Conservation (phyloP, 2,888 invertebrate genomes). For the Euzetes globulus region DNA sequence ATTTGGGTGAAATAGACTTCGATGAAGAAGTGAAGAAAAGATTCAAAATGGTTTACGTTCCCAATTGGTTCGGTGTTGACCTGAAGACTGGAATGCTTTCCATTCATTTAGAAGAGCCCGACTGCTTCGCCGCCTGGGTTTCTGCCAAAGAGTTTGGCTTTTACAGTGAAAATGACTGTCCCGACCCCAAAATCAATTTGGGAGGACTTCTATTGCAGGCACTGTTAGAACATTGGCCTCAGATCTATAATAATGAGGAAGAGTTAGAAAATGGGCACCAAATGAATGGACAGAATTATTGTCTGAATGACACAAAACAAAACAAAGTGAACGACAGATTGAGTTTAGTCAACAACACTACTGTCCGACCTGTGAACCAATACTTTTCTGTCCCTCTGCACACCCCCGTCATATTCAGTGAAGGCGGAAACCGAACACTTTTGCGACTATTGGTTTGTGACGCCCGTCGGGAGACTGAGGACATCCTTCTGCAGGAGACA, state of each 20-base stretch:
- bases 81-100: conserved; percentile 97
- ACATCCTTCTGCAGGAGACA: conserved; percentile 79
- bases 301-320: conserved; percentile 20
- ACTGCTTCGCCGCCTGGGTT: conserved; percentile 97
- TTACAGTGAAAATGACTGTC: conserved; percentile 35
- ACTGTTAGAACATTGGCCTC: conserved; percentile 87
- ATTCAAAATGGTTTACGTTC: conserved; percentile 88
- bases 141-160: conserved; percentile 90
- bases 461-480: conserved; percentile 88
- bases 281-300: not conserved
- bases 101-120: conserved; percentile 94
- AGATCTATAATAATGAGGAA: conserved; percentile 51
- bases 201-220: conserved; percentile 89
- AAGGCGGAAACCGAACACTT: conserved; percentile 88
- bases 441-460: conserved; percentile 82
- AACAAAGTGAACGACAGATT: conserved; percentile 32
- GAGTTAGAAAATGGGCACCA: conserved; percentile 15
- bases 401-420: conserved; percentile 90
- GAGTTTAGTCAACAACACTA: too few relatives aligned
- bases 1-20: conserved; percentile 80
- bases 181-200: conserved; percentile 63
- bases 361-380: conserved; percentile 49
- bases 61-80: conserved; percentile 98
- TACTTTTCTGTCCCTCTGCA: conserved; percentile 88
- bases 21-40: conserved; percentile 86